Evolutionary conservation across 1,140 invertebrate species (phyloP).

Genomic region (Rhopalosiphum maidis): DNA sequence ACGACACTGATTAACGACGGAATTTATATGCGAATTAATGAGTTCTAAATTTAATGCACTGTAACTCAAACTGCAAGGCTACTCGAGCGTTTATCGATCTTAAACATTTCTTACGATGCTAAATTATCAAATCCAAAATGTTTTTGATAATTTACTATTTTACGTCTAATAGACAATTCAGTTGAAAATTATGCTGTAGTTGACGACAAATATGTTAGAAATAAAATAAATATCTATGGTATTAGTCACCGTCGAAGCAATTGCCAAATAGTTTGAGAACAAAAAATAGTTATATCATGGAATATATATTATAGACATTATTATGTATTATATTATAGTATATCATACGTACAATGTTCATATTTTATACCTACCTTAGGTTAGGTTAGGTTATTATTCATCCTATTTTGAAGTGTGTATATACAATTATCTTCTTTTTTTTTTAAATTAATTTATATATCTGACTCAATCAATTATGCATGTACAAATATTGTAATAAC

Average conservation of each 20-base stretch:
- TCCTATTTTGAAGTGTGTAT: not conserved
- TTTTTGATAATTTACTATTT: too few species aligned
- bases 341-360: not conserved
- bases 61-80: not conserved
- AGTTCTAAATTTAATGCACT: not conserved
- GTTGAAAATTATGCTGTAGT: not conserved
- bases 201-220: not conserved
- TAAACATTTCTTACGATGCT: too few species aligned
- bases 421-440: too few species aligned
- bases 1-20: not conserved
- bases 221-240: not conserved
- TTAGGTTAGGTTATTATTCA: not conserved
- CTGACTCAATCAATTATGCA: too few species aligned
- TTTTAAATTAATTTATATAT: too few species aligned
- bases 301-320: too few species aligned
- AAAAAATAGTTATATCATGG: too few species aligned
- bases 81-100: not conserved
- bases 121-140: not conserved
- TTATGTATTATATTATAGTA: not conserved
- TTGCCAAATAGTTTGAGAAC: not conserved
- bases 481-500: too few species aligned
- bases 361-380: not conserved
- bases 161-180: too few species aligned
- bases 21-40: not conserved
- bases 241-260: not conserved